A percentile compares a stretch with the other conserved stretches of the same genome.
These are phyloP conservation scores for Tolypeutes matacus DNA, from an alignment of 2,797 vertebrate species.

Conservation along the genomic window DNA sequence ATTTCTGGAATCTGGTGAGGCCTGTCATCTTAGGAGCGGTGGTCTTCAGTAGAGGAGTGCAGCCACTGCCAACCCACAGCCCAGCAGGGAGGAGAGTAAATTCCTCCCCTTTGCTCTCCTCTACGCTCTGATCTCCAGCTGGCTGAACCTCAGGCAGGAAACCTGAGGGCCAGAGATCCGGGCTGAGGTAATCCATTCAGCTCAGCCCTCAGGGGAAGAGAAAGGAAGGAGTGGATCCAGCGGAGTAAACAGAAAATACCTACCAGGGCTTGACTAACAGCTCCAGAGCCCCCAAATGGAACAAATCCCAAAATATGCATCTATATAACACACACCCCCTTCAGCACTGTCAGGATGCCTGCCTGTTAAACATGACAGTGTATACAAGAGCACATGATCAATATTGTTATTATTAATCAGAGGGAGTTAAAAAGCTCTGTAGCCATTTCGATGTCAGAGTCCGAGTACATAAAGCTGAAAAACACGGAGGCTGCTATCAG, in stretches of 20 bases:
- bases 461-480: slow-evolving; percentile 18
- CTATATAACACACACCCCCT: background rate
- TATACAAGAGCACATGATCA: background rate
- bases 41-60: background rate
- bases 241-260: background rate
- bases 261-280: background rate
- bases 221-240: background rate
- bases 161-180: background rate
- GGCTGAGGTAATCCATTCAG: background rate
- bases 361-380: background rate
- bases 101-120: background rate
- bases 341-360: background rate
- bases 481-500: background rate
- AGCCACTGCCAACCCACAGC: background rate
- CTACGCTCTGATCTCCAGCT: background rate
- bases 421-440: background rate
- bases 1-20: background rate
- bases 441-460: background rate
- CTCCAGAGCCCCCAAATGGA: background rate
- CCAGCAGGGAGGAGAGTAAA: background rate
- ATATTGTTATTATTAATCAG: background rate
- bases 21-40: background rate
- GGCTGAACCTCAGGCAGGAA: slow-evolving; percentile 42
- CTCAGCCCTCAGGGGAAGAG: background rate
- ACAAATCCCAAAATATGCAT: background rate